These are phyloP conservation scores for Epicampocera succincta DNA, from an alignment of 2,888 invertebrate species.

Conservation along the genomic window DNA sequence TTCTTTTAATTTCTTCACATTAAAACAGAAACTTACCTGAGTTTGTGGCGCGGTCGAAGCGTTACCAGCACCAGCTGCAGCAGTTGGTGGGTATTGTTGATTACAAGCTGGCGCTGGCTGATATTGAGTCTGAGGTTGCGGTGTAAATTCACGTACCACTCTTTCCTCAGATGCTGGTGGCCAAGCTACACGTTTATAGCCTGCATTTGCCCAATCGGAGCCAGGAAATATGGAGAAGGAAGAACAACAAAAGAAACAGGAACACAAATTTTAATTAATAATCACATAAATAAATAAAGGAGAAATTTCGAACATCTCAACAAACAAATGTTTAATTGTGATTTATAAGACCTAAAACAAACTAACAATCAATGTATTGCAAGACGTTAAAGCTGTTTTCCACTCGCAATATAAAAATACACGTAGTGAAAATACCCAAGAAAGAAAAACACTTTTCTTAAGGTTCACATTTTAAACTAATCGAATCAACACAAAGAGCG, in stretches of 20 bases:
- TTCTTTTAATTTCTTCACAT: slow-evolving; percentile 1
- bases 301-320: slow-evolving; percentile 25
- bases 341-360: slow-evolving; percentile 47
- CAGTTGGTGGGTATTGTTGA: slow-evolving; percentile 68
- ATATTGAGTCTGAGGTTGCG: slow-evolving; percentile 78
- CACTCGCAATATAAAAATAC: no score
- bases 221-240: slow-evolving; percentile 12
- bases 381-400: neutral
- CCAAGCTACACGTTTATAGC: slow-evolving; percentile 93
- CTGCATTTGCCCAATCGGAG: slow-evolving; percentile 80
- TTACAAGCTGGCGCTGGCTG: slow-evolving; percentile 74
- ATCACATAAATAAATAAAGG: slow-evolving; percentile 60
- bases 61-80: slow-evolving; percentile 56
- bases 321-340: slow-evolving; percentile 50
- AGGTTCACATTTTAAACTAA: no score
- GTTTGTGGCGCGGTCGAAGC: slow-evolving; percentile 71
- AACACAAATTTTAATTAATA: slow-evolving; percentile 66
- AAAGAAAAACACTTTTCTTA: no score
- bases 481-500: no score
- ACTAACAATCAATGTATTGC: neutral
- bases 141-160: slow-evolving; percentile 83
- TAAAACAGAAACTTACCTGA: slow-evolving; percentile 75
- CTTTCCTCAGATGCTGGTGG: slow-evolving; percentile 88
- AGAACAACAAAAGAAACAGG: slow-evolving; percentile 10
- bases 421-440: no score